These are phyloP conservation scores for Ligdia adustata DNA, from an alignment of 2,888 invertebrate genomes.

Conservation along the genomic window DNA sequence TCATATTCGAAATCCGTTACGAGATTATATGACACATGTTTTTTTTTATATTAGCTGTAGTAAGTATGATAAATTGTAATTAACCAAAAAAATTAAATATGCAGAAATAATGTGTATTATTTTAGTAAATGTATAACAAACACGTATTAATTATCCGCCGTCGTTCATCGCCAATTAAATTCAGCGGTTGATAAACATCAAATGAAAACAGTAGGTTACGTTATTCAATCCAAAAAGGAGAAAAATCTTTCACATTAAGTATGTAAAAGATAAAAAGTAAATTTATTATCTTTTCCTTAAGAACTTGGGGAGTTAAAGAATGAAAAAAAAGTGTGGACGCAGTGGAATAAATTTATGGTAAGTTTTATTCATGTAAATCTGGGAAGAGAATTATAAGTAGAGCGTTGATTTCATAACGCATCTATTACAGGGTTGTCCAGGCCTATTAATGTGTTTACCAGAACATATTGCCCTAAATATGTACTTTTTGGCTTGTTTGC, in stretches of 20 bases:
- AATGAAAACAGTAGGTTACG: slow-evolving; percentile 2
- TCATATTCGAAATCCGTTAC: too few species aligned
- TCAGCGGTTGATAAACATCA: not conserved
- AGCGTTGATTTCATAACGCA: slow-evolving; percentile 11
- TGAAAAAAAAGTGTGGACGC: slow-evolving; percentile 35
- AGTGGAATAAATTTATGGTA: slow-evolving; percentile 38
- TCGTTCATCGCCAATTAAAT: too few species aligned
- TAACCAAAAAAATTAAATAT: too few species aligned
- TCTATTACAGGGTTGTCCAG: slow-evolving; percentile 2
- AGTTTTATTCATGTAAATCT: slow-evolving; percentile 44
- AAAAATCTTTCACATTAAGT: slow-evolving; percentile 26
- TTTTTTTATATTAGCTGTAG: too few species aligned
- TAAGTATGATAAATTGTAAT: too few species aligned
- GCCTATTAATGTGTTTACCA: not conserved
- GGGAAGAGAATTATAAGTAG: slow-evolving; percentile 11
- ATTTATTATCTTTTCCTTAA: slow-evolving; percentile 40
- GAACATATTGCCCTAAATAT: too few species aligned
- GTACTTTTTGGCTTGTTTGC: too few species aligned
- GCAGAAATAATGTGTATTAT: too few species aligned
- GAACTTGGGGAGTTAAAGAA: slow-evolving; percentile 35
- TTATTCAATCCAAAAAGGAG: slow-evolving; percentile 14
- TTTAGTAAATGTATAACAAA: too few species aligned
- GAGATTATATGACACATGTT: too few species aligned
- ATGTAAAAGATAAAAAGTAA: slow-evolving; percentile 37
- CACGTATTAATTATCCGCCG: too few species aligned